A percentile compares a stretch with the other conserved stretches of the same genome.
phyloP scores from a whole-genome alignment of 2,888 invertebrate species.

The Ornithoptera alexandrae region DNA sequence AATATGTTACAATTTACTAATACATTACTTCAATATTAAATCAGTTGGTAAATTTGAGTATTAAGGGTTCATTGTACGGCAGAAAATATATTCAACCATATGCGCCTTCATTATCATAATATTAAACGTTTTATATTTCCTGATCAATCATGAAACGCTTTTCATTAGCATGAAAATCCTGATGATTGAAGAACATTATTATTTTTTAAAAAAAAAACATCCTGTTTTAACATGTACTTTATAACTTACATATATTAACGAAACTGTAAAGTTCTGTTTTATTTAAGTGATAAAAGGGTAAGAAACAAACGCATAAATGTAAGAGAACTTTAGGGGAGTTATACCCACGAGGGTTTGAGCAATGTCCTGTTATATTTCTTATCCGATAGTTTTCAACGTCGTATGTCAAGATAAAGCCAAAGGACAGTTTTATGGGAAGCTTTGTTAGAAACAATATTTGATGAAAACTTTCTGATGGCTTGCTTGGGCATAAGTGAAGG shows the following conservation, averaged over 20 bases:
- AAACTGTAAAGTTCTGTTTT: too few relatives aligned
- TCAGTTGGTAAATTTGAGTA: too few relatives aligned
- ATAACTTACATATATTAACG: too few relatives aligned
- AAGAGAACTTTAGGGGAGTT: not conserved
- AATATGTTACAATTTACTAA: not conserved
- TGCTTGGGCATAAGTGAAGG: not conserved
- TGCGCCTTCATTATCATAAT: not conserved
- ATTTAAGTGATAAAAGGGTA: not conserved
- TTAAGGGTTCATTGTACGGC: not conserved
- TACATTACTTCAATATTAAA: too few relatives aligned
- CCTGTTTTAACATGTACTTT: too few relatives aligned
- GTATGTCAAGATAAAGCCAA: conserved; percentile 8
- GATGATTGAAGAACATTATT: not conserved
- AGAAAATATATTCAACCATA: not conserved
- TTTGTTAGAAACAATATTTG: conserved; percentile 5
- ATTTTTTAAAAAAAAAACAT: too few relatives aligned
- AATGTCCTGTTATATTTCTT: conserved; percentile 4
- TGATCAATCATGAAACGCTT: not conserved
- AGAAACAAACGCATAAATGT: not conserved
- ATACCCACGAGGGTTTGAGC: not conserved
- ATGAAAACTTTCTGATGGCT: not conserved
- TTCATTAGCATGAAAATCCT: not conserved
- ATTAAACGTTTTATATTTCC: not conserved
- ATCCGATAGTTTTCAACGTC: not conserved
- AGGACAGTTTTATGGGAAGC: not conserved